Evolutionary conservation across 1,140 invertebrate genomes (phyloP), one percentile per base, ranked within the genome.

Genomic region (Bemisia tabaci): DNA sequence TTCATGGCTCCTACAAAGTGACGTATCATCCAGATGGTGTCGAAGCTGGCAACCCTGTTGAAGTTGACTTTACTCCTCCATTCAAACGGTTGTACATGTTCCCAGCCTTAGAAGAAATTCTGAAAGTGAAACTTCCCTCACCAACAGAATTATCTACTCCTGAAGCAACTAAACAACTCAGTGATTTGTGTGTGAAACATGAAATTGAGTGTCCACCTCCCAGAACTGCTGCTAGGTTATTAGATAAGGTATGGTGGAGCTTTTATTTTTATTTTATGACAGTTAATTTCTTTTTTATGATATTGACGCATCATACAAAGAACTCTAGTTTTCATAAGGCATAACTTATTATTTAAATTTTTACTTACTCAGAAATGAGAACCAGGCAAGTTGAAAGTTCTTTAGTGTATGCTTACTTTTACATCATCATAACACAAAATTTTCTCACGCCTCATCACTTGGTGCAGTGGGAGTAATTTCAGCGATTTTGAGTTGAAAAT

Each of bases 1-100:
- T 91, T 65, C 80, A 79, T 70, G 88, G 88, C 12, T 79, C 80
- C 0, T 86, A 89, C 75, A 86, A 86, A 73, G 77, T 99, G 12
- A 87, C 84, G 72, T 99, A 95, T 74, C 95, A 97, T 78, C 95
- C 95, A 0, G 90, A 97, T 72, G 95, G 95, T 0, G 86, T 86
- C 0, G 92, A 93, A 11, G 82, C 80, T 9, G 86, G 84, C 23
- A 83, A 90, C 70, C 86, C 83, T 62, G 80, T 89, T 2, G 91
- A 95, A 77, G 87, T 99, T 64, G 96, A 99, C 77, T 99, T 98
- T 75, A 97, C 94, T 22, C 97, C 97, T 62, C 97, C 97, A 21
- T 99, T 98, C 78, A 91, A 87, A 71, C 81, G 94, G 70, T 79
- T 99, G 2, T 82, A 87, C 21, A 98, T 99, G 93, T 86, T 98